These are phyloP conservation scores for Cyrtonyx montezumae DNA, from an alignment of 2,113 vertebrate genomes.

Conservation along the genomic window DNA sequence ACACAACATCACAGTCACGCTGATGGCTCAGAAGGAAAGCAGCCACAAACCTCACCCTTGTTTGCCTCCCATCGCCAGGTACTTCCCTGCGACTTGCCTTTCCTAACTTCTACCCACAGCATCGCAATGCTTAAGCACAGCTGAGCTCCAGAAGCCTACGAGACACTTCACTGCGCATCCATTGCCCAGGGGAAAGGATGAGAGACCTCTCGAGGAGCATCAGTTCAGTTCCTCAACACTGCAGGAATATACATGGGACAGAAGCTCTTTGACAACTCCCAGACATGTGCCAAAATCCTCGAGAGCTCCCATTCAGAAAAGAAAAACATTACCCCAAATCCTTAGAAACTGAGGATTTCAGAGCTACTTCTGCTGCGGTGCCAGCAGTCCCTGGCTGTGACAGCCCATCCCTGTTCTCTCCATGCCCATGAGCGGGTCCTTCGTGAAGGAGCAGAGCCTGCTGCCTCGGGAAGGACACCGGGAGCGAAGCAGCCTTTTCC, in stretches of 20 bases:
- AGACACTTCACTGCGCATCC: conserved; percentile 28
- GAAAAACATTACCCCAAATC: conserved; percentile 44
- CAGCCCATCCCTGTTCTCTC: neutral
- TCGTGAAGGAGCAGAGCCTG: neutral
- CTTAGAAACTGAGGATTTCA: conserved; percentile 38
- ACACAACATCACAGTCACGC: neutral
- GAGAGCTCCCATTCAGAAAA: conserved; percentile 48
- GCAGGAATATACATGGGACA: conserved; percentile 50
- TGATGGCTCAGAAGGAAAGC: neutral
- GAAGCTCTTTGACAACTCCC: conserved; percentile 49
- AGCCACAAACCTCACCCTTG: neutral
- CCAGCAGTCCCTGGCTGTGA: conserved; percentile 11
- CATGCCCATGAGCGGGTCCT: neutral
- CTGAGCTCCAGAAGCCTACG: neutral
- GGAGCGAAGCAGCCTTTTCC: neutral
- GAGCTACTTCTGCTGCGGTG: conserved; percentile 15
- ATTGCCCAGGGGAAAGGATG: conserved; percentile 19
- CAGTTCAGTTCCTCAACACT: neutral
- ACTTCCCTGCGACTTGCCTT: neutral
- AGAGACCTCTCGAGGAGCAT: neutral
- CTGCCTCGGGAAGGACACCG: neutral
- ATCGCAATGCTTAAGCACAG: neutral
- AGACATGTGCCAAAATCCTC: conserved; percentile 52
- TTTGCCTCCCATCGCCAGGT: neutral
- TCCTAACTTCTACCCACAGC: neutral